Percentiles rank a stretch among this genome's conserved stretches.
Evolutionary conservation across 2,888 invertebrate species (phyloP).

Genomic region (Apamea epomidion): DNA sequence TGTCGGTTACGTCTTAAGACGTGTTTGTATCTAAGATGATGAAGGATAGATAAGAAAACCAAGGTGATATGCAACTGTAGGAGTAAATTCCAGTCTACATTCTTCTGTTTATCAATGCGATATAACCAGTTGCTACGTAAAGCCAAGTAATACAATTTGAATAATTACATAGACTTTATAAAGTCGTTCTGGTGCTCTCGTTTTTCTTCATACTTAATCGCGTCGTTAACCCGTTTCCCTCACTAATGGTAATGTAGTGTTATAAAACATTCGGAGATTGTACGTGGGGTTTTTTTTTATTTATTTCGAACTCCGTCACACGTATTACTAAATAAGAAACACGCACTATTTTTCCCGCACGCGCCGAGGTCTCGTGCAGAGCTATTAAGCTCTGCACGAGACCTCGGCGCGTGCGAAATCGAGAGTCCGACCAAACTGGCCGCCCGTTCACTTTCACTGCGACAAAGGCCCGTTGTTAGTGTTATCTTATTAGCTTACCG

Average conservation of each 20-base stretch:
- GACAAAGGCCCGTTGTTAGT: slow-evolving; percentile 73
- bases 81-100: slow-evolving; percentile 14
- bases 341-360: slow-evolving; percentile 46
- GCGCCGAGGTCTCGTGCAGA: too few species aligned
- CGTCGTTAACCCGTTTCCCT: slow-evolving; percentile 51
- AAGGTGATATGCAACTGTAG: slow-evolving; percentile 37
- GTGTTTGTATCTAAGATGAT: slow-evolving; percentile 24
- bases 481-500: slow-evolving; percentile 76
- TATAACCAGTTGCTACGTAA: slow-evolving; percentile 20
- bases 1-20: slow-evolving; percentile 14
- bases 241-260: slow-evolving; percentile 40
- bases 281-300: slow-evolving; percentile 43
- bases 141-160: slow-evolving; percentile 33
- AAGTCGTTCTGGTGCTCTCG: slow-evolving; percentile 30
- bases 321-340: slow-evolving; percentile 61
- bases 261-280: slow-evolving; percentile 53
- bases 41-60: slow-evolving; percentile 8
- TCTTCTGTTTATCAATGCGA: slow-evolving; percentile 20
- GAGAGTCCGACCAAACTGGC: slow-evolving; percentile 76
- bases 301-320: slow-evolving; percentile 41
- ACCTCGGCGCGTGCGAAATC: slow-evolving; percentile 81
- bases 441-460: slow-evolving; percentile 81
- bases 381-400: slow-evolving; percentile 68
- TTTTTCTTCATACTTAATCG: slow-evolving; percentile 35
- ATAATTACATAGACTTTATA: slow-evolving; percentile 31